Evolutionary conservation across 2,888 invertebrate genomes (phyloP).

Genomic region (Ormia ochracea): DNA sequence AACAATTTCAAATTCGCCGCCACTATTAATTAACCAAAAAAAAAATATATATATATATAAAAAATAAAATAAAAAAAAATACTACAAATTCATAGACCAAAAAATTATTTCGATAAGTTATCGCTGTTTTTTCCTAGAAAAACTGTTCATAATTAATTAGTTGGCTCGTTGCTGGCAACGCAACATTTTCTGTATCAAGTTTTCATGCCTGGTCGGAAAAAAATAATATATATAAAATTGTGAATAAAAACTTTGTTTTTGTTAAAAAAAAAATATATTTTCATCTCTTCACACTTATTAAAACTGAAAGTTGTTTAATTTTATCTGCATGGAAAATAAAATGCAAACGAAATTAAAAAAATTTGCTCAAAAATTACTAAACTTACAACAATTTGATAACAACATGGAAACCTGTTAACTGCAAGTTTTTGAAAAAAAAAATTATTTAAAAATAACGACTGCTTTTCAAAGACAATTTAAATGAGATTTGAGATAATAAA

Average conservation of each 20-base stretch:
- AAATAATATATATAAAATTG: neutral
- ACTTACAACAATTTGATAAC: slow-evolving; percentile 46
- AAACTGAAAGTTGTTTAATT: slow-evolving; percentile 56
- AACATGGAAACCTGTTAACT: slow-evolving; percentile 38
- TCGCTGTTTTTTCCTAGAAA: slow-evolving; percentile 9
- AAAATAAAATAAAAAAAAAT: slow-evolving; percentile 44
- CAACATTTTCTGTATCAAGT: slow-evolving; percentile 43
- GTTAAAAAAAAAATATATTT: slow-evolving; percentile 50
- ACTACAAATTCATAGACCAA: slow-evolving; percentile 30
- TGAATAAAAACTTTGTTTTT: neutral
- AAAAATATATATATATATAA: slow-evolving; percentile 37
- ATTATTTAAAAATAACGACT: slow-evolving; percentile 22
- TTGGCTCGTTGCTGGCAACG: slow-evolving; percentile 31
- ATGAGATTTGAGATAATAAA: slow-evolving; percentile 50
- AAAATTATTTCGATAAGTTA: slow-evolving; percentile 49
- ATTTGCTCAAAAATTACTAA: slow-evolving; percentile 3
- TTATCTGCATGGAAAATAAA: slow-evolving; percentile 25
- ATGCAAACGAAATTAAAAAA: slow-evolving; percentile 26
- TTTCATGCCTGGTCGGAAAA: neutral
- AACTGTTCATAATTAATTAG: slow-evolving; percentile 55
- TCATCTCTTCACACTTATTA: slow-evolving; percentile 53
- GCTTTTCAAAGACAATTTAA: slow-evolving; percentile 30
- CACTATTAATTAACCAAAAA: slow-evolving; percentile 52
- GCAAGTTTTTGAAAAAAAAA: slow-evolving; percentile 1
- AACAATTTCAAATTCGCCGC: slow-evolving; percentile 49